These are phyloP conservation scores for Melanostigma gelatinosum DNA, from an alignment of 2,113 vertebrate genomes.

Conservation along the genomic window DNA sequence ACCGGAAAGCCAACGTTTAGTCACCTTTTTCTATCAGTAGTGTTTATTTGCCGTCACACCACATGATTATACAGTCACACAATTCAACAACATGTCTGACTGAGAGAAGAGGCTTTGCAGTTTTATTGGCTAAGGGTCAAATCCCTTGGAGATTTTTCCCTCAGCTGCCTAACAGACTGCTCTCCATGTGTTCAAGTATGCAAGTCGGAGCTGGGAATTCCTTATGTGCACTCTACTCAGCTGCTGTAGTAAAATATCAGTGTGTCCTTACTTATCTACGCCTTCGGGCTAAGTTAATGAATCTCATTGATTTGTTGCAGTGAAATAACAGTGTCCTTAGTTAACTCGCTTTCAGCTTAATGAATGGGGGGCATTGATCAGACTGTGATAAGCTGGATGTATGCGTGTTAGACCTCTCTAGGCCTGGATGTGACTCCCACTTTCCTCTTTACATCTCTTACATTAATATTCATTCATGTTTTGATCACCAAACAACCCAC, in stretches of 20 bases:
- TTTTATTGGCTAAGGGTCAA: slow-evolving; percentile 70
- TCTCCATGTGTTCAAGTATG: slow-evolving; percentile 64
- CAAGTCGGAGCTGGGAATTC: slow-evolving; percentile 41
- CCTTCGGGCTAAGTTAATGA: slow-evolving; percentile 57
- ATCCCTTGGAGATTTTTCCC: slow-evolving; percentile 62
- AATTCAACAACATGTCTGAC: slow-evolving; percentile 10
- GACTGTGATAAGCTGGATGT: slow-evolving; percentile 28
- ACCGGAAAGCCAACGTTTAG: background rate
- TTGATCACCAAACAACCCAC: background rate
- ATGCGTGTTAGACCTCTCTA: background rate
- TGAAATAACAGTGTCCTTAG: slow-evolving; percentile 46
- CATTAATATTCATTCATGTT: slow-evolving; percentile 8
- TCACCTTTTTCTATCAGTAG: background rate
- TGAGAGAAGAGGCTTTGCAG: slow-evolving; percentile 43
- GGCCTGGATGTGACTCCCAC: background rate
- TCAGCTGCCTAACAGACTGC: slow-evolving; percentile 69
- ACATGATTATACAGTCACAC: background rate
- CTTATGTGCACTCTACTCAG: slow-evolving; percentile 37
- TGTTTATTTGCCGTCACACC: background rate
- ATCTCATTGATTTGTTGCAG: slow-evolving; percentile 59
- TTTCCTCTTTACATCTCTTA: background rate
- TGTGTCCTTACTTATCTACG: slow-evolving; percentile 41
- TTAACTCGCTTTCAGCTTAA: slow-evolving; percentile 50
- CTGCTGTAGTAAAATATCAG: slow-evolving; percentile 46
- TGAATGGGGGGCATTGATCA: slow-evolving; percentile 56